Percentiles rank a stretch among this genome's conserved stretches.
Conservation (phyloP, 1,140 invertebrate genomes). For the Leptinotarsa lineolata region DNA sequence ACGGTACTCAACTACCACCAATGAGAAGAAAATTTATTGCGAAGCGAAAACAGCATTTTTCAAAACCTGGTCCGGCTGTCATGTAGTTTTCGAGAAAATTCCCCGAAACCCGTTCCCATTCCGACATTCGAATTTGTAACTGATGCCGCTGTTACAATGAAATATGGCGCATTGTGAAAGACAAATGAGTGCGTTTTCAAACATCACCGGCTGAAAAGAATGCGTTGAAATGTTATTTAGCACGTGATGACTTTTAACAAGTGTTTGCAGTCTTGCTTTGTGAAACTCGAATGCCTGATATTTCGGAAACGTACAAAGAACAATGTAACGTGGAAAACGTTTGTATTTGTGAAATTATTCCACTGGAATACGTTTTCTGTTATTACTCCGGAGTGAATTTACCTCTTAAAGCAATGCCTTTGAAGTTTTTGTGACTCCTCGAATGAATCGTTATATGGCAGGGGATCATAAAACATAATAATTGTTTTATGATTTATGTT, state of each 20-base stretch:
- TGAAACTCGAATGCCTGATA: background rate
- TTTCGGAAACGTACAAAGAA: slow-evolving; percentile 13
- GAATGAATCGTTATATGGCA: too few species aligned
- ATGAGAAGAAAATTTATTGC: too few species aligned
- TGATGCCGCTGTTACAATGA: slow-evolving; percentile 19
- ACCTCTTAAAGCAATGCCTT: too few species aligned
- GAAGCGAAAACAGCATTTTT: too few species aligned
- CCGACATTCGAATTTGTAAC: slow-evolving; percentile 13
- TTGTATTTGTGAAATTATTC: background rate
- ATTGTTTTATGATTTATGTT: too few species aligned
- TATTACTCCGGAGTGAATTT: background rate
- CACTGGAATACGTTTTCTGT: background rate
- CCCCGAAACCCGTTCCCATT: background rate
- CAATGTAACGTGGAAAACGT: slow-evolving; percentile 10
- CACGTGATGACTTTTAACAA: slow-evolving; percentile 23
- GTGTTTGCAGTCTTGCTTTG: slow-evolving; percentile 18
- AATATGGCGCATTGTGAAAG: slow-evolving; percentile 18
- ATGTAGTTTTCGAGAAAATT: background rate
- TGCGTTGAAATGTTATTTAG: slow-evolving; percentile 27
- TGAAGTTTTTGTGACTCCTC: too few species aligned
- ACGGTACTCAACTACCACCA: too few species aligned
- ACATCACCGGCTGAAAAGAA: slow-evolving; percentile 16
- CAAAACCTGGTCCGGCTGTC: too few species aligned
- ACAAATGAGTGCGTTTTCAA: slow-evolving; percentile 24
- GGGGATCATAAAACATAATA: too few species aligned